A percentile compares a stretch with the other conserved stretches of the same genome.
Conservation (phyloP, 2,888 invertebrate genomes). For the Tenthredo distinguenda region DNA sequence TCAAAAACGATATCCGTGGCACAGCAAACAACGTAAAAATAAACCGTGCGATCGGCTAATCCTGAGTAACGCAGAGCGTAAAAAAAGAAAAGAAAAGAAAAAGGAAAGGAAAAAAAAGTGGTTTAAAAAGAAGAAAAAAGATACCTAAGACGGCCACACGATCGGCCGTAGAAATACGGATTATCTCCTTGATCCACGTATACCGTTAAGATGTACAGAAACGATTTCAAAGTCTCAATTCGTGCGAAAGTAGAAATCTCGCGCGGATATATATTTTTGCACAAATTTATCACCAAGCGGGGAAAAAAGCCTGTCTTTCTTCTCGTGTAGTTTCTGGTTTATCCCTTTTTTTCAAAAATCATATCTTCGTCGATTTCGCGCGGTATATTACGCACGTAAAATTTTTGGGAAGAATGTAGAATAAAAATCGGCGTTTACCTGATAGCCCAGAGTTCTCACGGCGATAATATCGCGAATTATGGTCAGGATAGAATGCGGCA, state of each 20-base stretch:
- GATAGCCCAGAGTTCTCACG: neutral
- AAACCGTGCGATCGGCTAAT: neutral
- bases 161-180: slow-evolving; percentile 32
- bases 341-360: neutral
- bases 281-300: no score
- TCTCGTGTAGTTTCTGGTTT: no score
- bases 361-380: no score
- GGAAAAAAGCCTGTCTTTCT: no score
- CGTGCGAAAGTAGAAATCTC: neutral
- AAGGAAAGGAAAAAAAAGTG: neutral
- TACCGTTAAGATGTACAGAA: slow-evolving; percentile 26
- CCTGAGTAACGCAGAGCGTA: neutral
- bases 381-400: no score
- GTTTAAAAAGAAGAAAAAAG: neutral
- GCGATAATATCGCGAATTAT: slow-evolving; percentile 6
- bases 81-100: neutral
- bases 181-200: slow-evolving; percentile 34
- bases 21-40: neutral
- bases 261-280: no score
- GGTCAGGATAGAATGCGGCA: neutral
- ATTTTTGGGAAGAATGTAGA: neutral
- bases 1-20: neutral
- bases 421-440: neutral
- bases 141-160: neutral
- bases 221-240: slow-evolving; percentile 28